Conservation (phyloP, 1,140 invertebrate genomes). For the Coelopa frigida region DNA sequence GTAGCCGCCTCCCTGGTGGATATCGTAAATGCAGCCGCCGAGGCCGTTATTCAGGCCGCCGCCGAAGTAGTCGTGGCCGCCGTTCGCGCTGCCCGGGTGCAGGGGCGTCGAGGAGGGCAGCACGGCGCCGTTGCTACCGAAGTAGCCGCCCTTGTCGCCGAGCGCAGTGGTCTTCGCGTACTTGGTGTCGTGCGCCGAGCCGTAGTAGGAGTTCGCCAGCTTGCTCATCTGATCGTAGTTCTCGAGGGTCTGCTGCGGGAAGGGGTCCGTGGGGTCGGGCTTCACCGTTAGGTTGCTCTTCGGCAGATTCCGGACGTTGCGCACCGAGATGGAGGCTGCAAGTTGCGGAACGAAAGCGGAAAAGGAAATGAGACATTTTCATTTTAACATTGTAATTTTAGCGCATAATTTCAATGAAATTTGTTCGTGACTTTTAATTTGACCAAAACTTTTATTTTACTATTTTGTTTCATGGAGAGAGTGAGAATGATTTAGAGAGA, state of each 20-base stretch:
- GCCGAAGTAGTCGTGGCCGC: constrained; percentile 10
- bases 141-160: constrained; percentile 13
- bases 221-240: constrained; percentile 24
- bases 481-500: no score
- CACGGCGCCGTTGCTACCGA: background rate
- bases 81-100: constrained; percentile 5
- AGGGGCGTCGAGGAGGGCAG: constrained; percentile 29
- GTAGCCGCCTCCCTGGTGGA: constrained; percentile 20
- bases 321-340: constrained; percentile 43
- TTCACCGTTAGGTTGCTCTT: constrained; percentile 40
- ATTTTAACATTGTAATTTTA: no score
- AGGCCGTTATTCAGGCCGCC: constrained; percentile 3
- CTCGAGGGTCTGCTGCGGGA: constrained; percentile 13
- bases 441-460: no score
- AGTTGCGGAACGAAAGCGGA: constrained; percentile 4
- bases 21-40: constrained; percentile 7
- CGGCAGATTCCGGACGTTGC: constrained; percentile 41
- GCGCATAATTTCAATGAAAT: no score
- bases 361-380: constrained; percentile 4
- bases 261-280: constrained; percentile 36
- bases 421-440: no score
- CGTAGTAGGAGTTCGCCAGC: constrained; percentile 28
- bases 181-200: constrained; percentile 32
- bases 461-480: no score
- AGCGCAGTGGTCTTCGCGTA: constrained; percentile 39